Evolutionary conservation across 2,888 invertebrate species (phyloP).

Genomic region (Didymodactylos carnosus): DNA sequence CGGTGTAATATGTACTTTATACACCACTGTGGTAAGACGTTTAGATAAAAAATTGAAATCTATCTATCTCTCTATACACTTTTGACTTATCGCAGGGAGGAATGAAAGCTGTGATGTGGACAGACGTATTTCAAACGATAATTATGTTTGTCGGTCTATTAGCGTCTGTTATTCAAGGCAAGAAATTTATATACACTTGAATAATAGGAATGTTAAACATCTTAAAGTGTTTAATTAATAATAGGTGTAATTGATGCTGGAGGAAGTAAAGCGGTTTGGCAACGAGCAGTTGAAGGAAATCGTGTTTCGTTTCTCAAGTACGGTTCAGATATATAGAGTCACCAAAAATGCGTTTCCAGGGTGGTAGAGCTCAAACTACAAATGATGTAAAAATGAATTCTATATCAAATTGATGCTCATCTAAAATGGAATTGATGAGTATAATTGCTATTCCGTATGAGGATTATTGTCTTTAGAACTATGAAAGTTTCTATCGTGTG

Average conservation of each 20-base stretch:
- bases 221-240: not conserved
- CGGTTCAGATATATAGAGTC: not conserved
- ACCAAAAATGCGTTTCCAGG: too few species aligned
- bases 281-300: slow-evolving; percentile 21
- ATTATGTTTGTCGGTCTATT: not conserved
- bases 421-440: too few species aligned
- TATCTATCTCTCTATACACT: not conserved
- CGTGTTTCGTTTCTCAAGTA: slow-evolving; percentile 25
- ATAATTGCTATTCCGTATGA: too few species aligned
- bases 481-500: too few species aligned
- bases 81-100: not conserved
- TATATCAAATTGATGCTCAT: too few species aligned
- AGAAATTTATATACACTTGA: not conserved
- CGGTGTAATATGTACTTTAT: slow-evolving; percentile 7
- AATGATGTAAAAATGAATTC: too few species aligned
- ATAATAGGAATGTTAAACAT: too few species aligned
- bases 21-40: not conserved
- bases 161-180: not conserved
- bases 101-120: slow-evolving; percentile 1
- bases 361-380: too few species aligned
- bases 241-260: slow-evolving; percentile 26
- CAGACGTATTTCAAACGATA: not conserved
- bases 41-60: not conserved
- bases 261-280: slow-evolving; percentile 25
- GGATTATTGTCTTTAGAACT: too few species aligned